These are phyloP conservation scores for Sparidentex hasta DNA, from an alignment of 2,797 vertebrate genomes.

Conservation along the genomic window DNA sequence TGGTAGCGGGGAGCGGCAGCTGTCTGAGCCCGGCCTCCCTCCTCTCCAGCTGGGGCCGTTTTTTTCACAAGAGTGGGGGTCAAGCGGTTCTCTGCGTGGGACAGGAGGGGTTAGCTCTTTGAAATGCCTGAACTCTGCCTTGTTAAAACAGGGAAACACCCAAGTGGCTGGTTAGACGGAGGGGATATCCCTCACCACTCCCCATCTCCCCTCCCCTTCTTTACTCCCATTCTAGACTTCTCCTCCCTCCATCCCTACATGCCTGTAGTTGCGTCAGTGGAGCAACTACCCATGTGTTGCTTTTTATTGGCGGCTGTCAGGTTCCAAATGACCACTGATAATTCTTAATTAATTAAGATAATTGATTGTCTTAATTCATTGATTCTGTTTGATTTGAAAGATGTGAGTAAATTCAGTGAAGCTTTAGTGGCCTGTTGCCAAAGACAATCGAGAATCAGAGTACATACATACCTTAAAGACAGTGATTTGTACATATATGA, in stretches of 20 bases:
- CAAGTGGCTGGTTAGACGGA: slow-evolving; percentile 48
- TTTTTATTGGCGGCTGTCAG: slow-evolving; percentile 9
- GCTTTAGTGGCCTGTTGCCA: no score
- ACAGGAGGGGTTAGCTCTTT: slow-evolving; percentile 48
- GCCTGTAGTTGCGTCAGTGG: slow-evolving; percentile 37
- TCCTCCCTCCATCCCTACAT: slow-evolving; percentile 16
- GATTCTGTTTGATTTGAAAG: background rate
- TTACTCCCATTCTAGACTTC: slow-evolving; percentile 40
- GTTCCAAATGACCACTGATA: background rate
- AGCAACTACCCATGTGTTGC: slow-evolving; percentile 27
- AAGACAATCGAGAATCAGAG: background rate
- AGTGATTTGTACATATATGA: background rate
- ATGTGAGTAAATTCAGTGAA: background rate
- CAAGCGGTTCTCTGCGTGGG: slow-evolving; percentile 36
- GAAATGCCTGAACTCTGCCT: slow-evolving; percentile 65
- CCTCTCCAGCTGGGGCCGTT: slow-evolving; percentile 37
- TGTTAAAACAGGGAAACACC: slow-evolving; percentile 77
- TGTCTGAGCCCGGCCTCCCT: slow-evolving; percentile 5
- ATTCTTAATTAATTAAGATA: no score
- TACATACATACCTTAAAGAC: background rate
- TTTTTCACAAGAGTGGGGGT: slow-evolving; percentile 44
- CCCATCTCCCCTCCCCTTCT: slow-evolving; percentile 36
- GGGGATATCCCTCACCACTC: slow-evolving; percentile 71
- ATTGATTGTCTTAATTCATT: background rate
- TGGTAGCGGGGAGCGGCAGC: slow-evolving; percentile 36